Evolutionary conservation across 2,797 vertebrate species (phyloP).

Genomic region (Anguilla marmorata): DNA sequence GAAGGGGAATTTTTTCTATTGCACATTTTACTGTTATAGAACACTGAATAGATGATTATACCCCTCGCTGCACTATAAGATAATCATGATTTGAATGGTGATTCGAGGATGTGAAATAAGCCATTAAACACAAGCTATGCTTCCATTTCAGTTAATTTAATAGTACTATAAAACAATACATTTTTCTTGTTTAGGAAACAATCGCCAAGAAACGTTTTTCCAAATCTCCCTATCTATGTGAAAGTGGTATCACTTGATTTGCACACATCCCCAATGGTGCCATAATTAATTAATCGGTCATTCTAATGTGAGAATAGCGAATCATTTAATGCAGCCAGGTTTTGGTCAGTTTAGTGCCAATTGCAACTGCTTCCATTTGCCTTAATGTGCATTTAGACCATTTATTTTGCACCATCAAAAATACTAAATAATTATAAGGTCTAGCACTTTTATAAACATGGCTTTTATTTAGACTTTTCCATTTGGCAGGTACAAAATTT

Average conservation of each 20-base stretch:
- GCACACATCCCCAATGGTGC: neutral
- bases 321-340: neutral
- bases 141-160: neutral
- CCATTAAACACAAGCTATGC: neutral
- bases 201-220: neutral
- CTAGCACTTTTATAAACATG: too few species aligned
- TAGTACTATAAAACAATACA: neutral
- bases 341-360: neutral
- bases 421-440: neutral
- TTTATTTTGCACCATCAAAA: neutral
- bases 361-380: conserved; percentile 6
- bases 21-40: neutral
- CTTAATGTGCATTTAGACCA: neutral
- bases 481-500: too few species aligned
- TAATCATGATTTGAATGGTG: neutral
- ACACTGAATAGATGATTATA: neutral
- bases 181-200: neutral
- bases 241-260: neutral
- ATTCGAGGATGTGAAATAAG: neutral
- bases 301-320: neutral
- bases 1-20: neutral
- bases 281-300: neutral
- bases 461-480: too few species aligned
- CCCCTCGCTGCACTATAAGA: conserved; percentile 11
- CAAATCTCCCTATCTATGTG: neutral